A percentile compares a stretch with the other conserved stretches of the same genome.
phyloP scores from a whole-genome alignment of 2,888 invertebrate species.

The Hydraecia micacea region DNA sequence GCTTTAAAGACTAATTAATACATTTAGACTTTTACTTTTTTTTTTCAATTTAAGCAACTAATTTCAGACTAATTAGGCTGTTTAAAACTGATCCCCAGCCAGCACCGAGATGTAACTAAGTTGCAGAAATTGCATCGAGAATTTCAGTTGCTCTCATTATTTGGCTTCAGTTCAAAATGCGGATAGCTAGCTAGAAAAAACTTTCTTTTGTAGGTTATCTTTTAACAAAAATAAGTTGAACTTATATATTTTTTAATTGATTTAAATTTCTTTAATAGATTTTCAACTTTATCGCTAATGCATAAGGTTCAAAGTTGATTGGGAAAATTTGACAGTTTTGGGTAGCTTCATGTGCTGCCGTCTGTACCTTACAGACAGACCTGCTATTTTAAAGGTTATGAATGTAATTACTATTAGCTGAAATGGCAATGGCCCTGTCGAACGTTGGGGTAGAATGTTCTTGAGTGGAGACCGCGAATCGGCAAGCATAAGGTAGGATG shows the following conservation, averaged over 20 bases:
- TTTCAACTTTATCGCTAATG: too few species aligned
- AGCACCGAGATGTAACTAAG: constrained; percentile 16
- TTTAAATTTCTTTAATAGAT: too few species aligned
- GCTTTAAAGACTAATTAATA: too few species aligned
- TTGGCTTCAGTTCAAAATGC: constrained; percentile 40
- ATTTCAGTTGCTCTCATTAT: constrained; percentile 18
- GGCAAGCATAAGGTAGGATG: too few species aligned
- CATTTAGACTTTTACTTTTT: not conserved
- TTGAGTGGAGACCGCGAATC: too few species aligned
- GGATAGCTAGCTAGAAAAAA: not conserved
- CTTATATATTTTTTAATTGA: not conserved
- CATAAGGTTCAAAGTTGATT: too few species aligned
- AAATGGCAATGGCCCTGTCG: too few species aligned
- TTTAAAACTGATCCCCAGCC: constrained; percentile 12
- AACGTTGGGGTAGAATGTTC: too few species aligned
- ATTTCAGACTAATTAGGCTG: constrained; percentile 23
- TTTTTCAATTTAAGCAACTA: not conserved
- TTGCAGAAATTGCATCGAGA: constrained; percentile 4
- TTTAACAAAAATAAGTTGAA: not conserved
- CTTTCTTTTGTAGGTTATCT: not conserved
- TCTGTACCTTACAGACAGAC: too few species aligned
- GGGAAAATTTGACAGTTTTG: too few species aligned
- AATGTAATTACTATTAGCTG: not conserved
- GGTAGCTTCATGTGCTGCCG: too few species aligned
- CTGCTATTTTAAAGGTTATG: not conserved